Conservation (phyloP, 2,113 vertebrate genomes). For the Dendropsophus ebraccatus region DNA sequence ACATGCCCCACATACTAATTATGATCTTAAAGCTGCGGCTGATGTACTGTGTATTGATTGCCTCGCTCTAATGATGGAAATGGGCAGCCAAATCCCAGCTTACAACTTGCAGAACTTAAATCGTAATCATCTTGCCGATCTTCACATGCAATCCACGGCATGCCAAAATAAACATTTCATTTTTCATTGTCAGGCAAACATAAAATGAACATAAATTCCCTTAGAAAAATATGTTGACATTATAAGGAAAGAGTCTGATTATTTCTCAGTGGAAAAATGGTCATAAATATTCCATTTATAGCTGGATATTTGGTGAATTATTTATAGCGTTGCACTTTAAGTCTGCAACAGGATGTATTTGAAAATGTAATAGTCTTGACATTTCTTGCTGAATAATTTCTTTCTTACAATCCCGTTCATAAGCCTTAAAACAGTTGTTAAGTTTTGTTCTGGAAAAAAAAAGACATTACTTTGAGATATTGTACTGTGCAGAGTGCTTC, state of each 20-base stretch:
- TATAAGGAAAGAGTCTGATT: conserved; percentile 54
- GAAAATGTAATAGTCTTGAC: conserved; percentile 54
- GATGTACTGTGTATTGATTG: conserved; percentile 48
- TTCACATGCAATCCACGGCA: conserved; percentile 28
- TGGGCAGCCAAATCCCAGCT: conserved; percentile 16
- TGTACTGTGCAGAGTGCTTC: conserved; percentile 37
- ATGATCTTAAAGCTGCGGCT: conserved; percentile 14
- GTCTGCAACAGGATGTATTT: conserved; percentile 52
- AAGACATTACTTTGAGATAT: conserved; percentile 46
- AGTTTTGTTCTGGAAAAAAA: conserved; percentile 39
- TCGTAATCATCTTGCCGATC: conserved; percentile 36
- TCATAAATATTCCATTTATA: conserved; percentile 59
- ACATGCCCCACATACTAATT: conserved; percentile 48
- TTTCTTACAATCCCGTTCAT: conserved; percentile 52
- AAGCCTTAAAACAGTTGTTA: conserved; percentile 53
- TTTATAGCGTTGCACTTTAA: conserved; percentile 58
- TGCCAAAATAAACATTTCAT: conserved; percentile 58
- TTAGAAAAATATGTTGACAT: conserved; percentile 59
- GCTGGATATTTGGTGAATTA: conserved; percentile 56
- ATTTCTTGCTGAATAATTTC: conserved; percentile 55
- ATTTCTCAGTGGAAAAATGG: conserved; percentile 56
- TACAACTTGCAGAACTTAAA: conserved; percentile 35
- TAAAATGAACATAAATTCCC: conserved; percentile 58
- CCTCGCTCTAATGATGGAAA: conserved; percentile 33
- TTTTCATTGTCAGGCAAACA: conserved; percentile 53